These are phyloP conservation scores for Xestobium rufovillosum DNA, from an alignment of 2,888 invertebrate genomes.

Conservation along the genomic window DNA sequence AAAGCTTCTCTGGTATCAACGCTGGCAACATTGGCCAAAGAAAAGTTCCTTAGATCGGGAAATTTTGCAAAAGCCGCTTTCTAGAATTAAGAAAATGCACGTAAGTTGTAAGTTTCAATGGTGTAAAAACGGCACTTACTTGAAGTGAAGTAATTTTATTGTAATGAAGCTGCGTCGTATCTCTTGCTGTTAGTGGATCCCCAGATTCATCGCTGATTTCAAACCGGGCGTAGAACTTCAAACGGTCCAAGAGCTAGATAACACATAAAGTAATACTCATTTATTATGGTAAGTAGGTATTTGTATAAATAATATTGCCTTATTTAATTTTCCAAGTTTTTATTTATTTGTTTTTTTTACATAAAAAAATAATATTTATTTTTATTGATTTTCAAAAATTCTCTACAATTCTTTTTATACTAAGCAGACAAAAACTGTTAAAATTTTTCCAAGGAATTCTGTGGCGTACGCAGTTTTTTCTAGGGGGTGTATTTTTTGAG, in stretches of 20 bases:
- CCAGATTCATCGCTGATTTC: conserved; percentile 97
- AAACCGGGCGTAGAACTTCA: conserved; percentile 94
- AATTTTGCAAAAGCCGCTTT: conserved; percentile 91
- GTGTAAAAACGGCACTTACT: conserved; percentile 42
- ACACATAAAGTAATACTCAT: conserved; percentile 31
- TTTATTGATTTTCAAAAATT: too few species aligned
- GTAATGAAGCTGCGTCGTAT: conserved; percentile 92
- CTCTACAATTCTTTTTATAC: too few species aligned
- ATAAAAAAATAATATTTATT: too few species aligned
- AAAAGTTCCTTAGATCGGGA: conserved; percentile 76
- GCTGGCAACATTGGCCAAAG: conserved; percentile 87
- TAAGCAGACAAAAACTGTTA: too few species aligned
- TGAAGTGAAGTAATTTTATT: conserved; percentile 85
- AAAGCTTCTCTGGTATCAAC: conserved; percentile 85
- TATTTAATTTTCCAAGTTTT: too few species aligned
- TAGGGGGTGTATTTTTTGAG: too few species aligned
- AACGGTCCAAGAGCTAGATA: conserved; percentile 85
- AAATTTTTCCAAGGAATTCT: too few species aligned
- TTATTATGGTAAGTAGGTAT: background rate
- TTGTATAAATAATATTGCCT: conserved; percentile 5
- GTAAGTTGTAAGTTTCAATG: background rate
- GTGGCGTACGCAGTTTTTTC: too few species aligned
- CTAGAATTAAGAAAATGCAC: conserved; percentile 45
- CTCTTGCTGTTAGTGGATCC: conserved; percentile 85
- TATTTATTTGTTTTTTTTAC: too few species aligned